A percentile compares a stretch with the other conserved stretches of the same genome.
These are phyloP conservation scores for Philonicus albiceps DNA, from an alignment of 2,888 invertebrate species.

Conservation along the genomic window DNA sequence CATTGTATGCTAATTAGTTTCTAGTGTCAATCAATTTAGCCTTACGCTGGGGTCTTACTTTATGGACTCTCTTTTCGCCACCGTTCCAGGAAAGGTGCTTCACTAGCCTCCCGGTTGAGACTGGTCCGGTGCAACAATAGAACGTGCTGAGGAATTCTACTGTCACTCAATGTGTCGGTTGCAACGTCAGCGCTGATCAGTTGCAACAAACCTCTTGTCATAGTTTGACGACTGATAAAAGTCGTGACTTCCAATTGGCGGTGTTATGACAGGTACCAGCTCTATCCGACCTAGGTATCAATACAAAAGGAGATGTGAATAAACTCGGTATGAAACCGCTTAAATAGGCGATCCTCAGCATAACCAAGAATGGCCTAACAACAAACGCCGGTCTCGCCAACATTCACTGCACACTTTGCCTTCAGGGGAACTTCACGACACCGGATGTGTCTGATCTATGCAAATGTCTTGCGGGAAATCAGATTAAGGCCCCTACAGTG, in stretches of 20 bases:
- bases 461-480: not conserved
- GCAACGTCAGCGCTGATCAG: constrained; percentile 33
- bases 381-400: not conserved
- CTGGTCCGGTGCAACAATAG: constrained; percentile 35
- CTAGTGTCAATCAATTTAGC: constrained; percentile 46
- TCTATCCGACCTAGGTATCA: not conserved
- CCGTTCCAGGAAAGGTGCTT: constrained; percentile 35
- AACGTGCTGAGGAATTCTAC: constrained; percentile 40
- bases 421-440: not conserved
- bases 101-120: not conserved
- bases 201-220: constrained; percentile 41
- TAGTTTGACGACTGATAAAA: constrained; percentile 36
- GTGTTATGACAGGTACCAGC: constrained; percentile 42
- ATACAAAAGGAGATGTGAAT: constrained; percentile 27
- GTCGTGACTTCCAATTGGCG: constrained; percentile 43
- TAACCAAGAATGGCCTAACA: not conserved
- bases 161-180: constrained; percentile 43
- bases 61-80: constrained; percentile 35
- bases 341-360: not conserved
- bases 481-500: not conserved
- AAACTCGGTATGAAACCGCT: not conserved
- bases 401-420: not conserved
- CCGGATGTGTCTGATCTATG: not conserved
- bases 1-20: constrained; percentile 48
- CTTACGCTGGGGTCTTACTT: constrained; percentile 14